A percentile compares a stretch with the other conserved stretches of the same genome.
These are phyloP conservation scores for Lithophane semibrunnea DNA, from an alignment of 2,888 invertebrate species.

Conservation along the genomic window DNA sequence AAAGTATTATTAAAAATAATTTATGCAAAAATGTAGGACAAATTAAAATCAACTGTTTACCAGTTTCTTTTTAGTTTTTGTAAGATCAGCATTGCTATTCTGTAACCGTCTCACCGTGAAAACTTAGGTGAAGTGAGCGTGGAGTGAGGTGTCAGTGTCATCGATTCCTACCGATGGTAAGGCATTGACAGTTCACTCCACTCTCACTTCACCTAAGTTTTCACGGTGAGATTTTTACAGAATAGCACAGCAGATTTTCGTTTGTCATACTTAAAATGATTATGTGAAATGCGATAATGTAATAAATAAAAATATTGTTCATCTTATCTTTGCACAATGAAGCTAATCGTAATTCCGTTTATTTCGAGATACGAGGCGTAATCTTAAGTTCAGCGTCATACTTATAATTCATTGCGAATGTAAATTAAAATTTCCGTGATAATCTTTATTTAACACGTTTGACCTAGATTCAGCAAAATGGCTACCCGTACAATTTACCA, in stretches of 20 bases:
- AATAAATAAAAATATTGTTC: background rate
- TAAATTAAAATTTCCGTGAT: conserved; percentile 1
- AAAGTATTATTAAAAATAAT: background rate
- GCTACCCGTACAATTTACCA: too few relatives aligned
- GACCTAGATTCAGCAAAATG: conserved; percentile 19
- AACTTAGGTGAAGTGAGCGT: too few relatives aligned
- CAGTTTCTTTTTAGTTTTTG: conserved; percentile 11
- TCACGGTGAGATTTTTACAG: too few relatives aligned
- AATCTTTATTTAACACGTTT: background rate
- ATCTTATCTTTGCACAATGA: conserved; percentile 21
- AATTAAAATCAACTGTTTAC: background rate
- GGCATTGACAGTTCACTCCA: too few relatives aligned
- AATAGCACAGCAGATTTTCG: too few relatives aligned
- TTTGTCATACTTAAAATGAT: background rate
- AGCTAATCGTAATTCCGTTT: conserved; percentile 37
- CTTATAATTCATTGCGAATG: conserved; percentile 5
- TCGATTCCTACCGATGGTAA: too few relatives aligned
- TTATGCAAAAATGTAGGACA: background rate
- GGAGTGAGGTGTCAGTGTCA: too few relatives aligned
- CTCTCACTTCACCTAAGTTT: too few relatives aligned
- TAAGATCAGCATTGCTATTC: too few relatives aligned
- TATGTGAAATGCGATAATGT: background rate
- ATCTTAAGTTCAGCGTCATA: conserved; percentile 23
- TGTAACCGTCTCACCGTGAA: too few relatives aligned
- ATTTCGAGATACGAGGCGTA: conserved; percentile 14